phyloP scores from a whole-genome alignment of 2,113 vertebrate species.

The Seriola aureovittata region DNA sequence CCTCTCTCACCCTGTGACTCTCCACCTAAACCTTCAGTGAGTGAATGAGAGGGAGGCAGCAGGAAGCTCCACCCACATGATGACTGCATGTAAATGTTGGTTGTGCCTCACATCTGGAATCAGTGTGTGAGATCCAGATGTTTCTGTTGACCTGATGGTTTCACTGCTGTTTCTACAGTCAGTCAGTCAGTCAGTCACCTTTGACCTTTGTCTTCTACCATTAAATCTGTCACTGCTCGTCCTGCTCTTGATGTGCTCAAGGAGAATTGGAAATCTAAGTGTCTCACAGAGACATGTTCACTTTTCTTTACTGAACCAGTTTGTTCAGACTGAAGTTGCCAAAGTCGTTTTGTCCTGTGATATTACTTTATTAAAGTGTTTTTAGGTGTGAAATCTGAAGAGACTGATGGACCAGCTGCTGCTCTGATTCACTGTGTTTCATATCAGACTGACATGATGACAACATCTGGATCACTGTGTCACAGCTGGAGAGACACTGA shows the following conservation, averaged over 20 bases:
- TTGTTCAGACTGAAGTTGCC: background rate
- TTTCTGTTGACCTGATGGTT: background rate
- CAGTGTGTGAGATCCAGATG: conserved; percentile 49
- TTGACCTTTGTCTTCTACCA: background rate
- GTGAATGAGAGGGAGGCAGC: conserved; percentile 40
- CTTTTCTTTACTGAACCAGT: too few species aligned
- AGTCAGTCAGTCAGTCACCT: too few species aligned
- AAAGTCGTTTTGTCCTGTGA: background rate
- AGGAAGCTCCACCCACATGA: conserved; percentile 39
- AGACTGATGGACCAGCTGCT: too few species aligned
- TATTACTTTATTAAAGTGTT: too few species aligned
- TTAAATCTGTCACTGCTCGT: too few species aligned
- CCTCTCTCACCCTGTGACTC: background rate
- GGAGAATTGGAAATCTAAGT: background rate
- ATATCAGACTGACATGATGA: too few species aligned
- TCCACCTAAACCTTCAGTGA: background rate
- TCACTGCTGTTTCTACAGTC: background rate
- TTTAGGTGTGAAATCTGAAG: too few species aligned
- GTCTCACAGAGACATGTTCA: too few species aligned
- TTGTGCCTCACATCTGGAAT: conserved; percentile 32
- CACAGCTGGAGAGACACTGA: background rate
- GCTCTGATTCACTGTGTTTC: too few species aligned
- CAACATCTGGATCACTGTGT: too few species aligned
- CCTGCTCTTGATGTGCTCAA: background rate
- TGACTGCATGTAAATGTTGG: background rate